Evolutionary conservation across 2,888 invertebrate genomes (phyloP).

Genomic region (Cynaeus angustus): DNA sequence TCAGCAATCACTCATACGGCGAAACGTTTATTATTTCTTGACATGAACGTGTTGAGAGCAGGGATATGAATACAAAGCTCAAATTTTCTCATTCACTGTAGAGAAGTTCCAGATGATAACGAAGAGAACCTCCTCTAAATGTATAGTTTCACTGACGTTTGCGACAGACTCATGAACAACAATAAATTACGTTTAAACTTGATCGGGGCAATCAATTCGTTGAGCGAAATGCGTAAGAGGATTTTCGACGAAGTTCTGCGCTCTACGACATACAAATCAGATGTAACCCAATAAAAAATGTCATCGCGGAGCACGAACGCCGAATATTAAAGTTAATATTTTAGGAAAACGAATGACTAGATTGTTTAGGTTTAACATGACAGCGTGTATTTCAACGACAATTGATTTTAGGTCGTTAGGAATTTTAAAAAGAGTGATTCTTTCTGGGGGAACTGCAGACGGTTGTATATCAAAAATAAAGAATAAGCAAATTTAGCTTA

Average conservation of each 20-base stretch:
- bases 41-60: neutral
- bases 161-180: slow-evolving; percentile 72
- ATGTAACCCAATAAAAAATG: slow-evolving; percentile 34
- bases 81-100: no score
- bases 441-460: no score
- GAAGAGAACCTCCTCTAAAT: slow-evolving; percentile 71
- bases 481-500: no score
- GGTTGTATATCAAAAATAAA: no score
- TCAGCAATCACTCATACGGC: neutral
- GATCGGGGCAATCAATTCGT: slow-evolving; percentile 66
- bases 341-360: slow-evolving; percentile 12
- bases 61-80: no score
- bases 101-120: slow-evolving; percentile 73
- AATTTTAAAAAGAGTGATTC: no score
- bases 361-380: slow-evolving; percentile 1
- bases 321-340: slow-evolving; percentile 24
- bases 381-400: neutral
- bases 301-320: slow-evolving; percentile 16
- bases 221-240: slow-evolving; percentile 70
- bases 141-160: slow-evolving; percentile 71
- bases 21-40: slow-evolving; percentile 3
- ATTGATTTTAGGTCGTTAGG: neutral
- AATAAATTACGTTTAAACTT: slow-evolving; percentile 70
- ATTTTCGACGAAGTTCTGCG: slow-evolving; percentile 40
- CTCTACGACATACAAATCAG: slow-evolving; percentile 32